These are phyloP conservation scores for Zophobas morio DNA, from an alignment of 1,140 invertebrate genomes.

Conservation along the genomic window DNA sequence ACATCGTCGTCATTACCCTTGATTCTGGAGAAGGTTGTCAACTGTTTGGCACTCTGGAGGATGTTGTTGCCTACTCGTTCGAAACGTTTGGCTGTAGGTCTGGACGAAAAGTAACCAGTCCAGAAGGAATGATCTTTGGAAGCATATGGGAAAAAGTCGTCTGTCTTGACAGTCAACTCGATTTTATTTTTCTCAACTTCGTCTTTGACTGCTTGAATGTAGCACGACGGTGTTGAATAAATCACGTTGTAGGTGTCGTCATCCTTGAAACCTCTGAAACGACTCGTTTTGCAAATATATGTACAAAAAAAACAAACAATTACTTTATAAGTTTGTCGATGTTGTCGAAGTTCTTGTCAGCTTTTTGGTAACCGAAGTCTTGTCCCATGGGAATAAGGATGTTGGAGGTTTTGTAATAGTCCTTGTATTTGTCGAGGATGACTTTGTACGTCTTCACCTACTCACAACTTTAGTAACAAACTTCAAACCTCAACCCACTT, in stretches of 20 bases:
- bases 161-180: constrained; percentile 65
- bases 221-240: constrained; percentile 86
- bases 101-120: constrained; percentile 88
- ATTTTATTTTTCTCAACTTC: no score
- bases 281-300: constrained; percentile 28
- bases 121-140: constrained; percentile 80
- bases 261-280: constrained; percentile 73
- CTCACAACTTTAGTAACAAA: no score
- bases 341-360: constrained; percentile 76
- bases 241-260: constrained; percentile 71
- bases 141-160: constrained; percentile 86
- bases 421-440: constrained; percentile 44
- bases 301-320: constrained; percentile 1
- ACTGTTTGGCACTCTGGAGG: constrained; percentile 74
- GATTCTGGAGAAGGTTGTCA: constrained; percentile 48
- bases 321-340: constrained; percentile 83
- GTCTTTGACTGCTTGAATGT: constrained; percentile 75
- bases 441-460: not conserved
- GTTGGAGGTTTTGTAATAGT: constrained; percentile 58
- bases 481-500: not conserved
- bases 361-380: constrained; percentile 69
- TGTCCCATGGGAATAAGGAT: constrained; percentile 60
- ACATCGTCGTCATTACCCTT: constrained; percentile 16
- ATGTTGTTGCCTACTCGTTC: constrained; percentile 77
- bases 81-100: constrained; percentile 78